Evolutionary conservation across 2,888 invertebrate genomes (phyloP).

Genomic region (Saturnia japonica): DNA sequence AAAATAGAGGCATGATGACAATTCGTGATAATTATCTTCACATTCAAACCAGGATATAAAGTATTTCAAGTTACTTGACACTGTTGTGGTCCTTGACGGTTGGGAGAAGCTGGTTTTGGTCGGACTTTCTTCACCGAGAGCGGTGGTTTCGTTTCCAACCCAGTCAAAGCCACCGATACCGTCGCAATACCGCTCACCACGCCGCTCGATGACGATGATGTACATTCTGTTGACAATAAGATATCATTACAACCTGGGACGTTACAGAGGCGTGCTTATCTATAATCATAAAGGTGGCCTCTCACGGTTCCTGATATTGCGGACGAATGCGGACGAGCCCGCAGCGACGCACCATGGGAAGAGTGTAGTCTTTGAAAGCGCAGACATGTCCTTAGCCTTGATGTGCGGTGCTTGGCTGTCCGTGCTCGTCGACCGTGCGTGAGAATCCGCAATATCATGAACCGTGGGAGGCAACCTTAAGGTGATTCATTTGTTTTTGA

Average conservation of each 20-base stretch:
- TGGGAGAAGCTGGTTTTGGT: constrained; percentile 93
- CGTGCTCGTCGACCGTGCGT: too few relatives aligned
- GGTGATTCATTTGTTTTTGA: too few relatives aligned
- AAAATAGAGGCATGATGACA: background rate
- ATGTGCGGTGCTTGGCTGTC: too few relatives aligned
- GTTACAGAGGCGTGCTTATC: too few relatives aligned
- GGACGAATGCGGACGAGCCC: too few relatives aligned
- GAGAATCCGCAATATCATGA: too few relatives aligned
- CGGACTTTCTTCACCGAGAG: constrained; percentile 77
- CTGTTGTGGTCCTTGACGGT: constrained; percentile 94
- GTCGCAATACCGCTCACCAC: constrained; percentile 62
- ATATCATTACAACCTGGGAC: background rate
- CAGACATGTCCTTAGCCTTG: too few relatives aligned
- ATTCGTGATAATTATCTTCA: background rate
- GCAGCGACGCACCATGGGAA: too few relatives aligned
- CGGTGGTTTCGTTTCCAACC: constrained; percentile 60
- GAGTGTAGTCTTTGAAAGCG: too few relatives aligned
- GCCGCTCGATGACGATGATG: constrained; percentile 57
- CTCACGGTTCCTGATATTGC: too few relatives aligned
- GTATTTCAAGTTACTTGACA: constrained; percentile 84
- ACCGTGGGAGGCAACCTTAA: too few relatives aligned
- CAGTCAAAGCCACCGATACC: constrained; percentile 72
- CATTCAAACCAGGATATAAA: background rate
- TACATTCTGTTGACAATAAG: constrained; percentile 57
- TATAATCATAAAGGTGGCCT: too few relatives aligned